Evolutionary conservation across 2,113 vertebrate genomes (phyloP).

Genomic region (Vidua macroura): DNA sequence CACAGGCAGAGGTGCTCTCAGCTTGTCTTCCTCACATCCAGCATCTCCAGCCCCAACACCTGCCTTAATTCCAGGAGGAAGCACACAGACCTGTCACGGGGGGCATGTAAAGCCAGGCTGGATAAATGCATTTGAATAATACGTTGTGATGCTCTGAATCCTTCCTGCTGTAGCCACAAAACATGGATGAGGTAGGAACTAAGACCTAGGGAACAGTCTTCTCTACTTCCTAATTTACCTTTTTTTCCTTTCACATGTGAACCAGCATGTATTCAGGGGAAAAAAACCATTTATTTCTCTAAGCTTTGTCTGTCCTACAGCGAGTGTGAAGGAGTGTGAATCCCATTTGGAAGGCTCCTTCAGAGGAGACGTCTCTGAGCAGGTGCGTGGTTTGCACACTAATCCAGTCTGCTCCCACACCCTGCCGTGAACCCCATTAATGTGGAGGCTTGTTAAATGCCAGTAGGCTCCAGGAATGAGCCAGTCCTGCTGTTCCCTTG

Average conservation of each 20-base stretch:
- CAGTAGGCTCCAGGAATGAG: constrained; percentile 16
- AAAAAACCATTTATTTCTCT: not conserved
- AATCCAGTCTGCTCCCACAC: constrained; percentile 39
- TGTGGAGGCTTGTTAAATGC: constrained; percentile 38
- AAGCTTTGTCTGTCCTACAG: constrained; percentile 3
- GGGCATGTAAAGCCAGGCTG: not conserved
- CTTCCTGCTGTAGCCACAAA: not conserved
- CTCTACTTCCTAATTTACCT: not conserved
- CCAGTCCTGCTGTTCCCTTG: constrained; percentile 42
- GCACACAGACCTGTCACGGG: not conserved
- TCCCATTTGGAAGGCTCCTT: constrained; percentile 49
- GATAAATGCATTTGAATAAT: constrained; percentile 13
- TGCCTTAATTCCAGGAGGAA: not conserved
- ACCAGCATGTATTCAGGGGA: not conserved
- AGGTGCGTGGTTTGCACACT: constrained; percentile 33
- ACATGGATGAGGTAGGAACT: not conserved
- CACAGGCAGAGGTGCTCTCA: not conserved
- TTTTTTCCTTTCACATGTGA: not conserved
- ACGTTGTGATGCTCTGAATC: not conserved
- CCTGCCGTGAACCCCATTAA: constrained; percentile 6
- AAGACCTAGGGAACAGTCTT: not conserved
- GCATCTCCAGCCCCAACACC: not conserved
- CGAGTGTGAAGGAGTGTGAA: constrained; percentile 53
- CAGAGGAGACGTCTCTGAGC: not conserved
- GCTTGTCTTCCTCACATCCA: not conserved